Evolutionary conservation across 2,888 invertebrate species (phyloP), one percentile per base, ranked within the genome.

Genomic region (Diabrotica balteata): DNA sequence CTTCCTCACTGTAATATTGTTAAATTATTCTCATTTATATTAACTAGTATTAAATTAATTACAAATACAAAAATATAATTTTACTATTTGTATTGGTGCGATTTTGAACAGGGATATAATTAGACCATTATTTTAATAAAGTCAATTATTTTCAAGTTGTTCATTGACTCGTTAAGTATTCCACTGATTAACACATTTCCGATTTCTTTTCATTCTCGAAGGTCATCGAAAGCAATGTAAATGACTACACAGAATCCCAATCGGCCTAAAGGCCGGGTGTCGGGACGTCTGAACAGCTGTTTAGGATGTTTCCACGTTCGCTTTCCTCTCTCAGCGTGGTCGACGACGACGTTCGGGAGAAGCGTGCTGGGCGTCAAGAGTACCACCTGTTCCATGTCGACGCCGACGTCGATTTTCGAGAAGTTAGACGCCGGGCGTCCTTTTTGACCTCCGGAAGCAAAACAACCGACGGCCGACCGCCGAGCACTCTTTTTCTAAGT

Each of bases 321-420:
- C 55, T 57, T 45, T 57, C 45, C 55, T 45, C 55, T n/a, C 45
- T 8, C 55, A 17, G 11, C 55, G 17, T 57, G 47, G 47, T 47
- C 47, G 55, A 7, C 55, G 55, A 7, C 44, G 22, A n/a, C 32
- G 17, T 51, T 59, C 47, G 45, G 17, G 67, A 51, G 60, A 59
- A 68, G 64, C 68, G 68, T 68, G 68, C 61, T 57, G 51, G 50
- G 68, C 67, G 72, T 70, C 70, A 68, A 70, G 70, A 68, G 70
- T 70, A 71, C 72, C 72, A 72, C 72, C 72, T 71, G 70, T 70
- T 72, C 70, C 70, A 70, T 53, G 61, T 58, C 59, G 52, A 45
- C 59, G 64, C 49, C 59, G 49, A 50, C 55, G 51, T 59, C 42
- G 43, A 54, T 57, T 10, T 46, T 22, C 51, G 64, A 58, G 51